Percentiles rank a stretch among this genome's conserved stretches.
Evolutionary conservation across 1,140 invertebrate genomes (phyloP).

Genomic region (Atta cephalotes): DNA sequence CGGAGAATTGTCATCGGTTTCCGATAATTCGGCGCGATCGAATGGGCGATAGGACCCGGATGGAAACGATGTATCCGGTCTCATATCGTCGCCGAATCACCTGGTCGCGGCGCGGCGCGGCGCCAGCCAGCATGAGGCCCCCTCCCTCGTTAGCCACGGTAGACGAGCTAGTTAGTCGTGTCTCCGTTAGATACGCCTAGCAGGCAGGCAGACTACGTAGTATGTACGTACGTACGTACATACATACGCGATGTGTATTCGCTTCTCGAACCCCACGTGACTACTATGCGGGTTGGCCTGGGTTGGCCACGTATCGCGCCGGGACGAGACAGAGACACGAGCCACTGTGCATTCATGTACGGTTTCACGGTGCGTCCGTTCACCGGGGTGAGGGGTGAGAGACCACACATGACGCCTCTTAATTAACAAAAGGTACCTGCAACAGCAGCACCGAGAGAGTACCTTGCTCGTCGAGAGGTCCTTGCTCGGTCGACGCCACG

Average conservation of each 20-base stretch:
- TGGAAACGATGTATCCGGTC: conserved; percentile 60
- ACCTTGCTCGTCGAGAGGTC: conserved; percentile 6
- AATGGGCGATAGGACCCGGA: conserved; percentile 47
- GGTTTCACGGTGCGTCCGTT: conserved; percentile 63
- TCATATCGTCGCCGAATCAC: conserved; percentile 58
- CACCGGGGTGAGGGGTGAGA: conserved; percentile 21
- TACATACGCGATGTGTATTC: neutral
- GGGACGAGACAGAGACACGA: conserved; percentile 56
- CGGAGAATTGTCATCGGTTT: conserved; percentile 69
- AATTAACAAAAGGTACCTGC: conserved; percentile 82
- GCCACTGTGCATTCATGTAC: conserved; percentile 62
- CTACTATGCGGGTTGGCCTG: conserved; percentile 61
- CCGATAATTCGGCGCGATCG: conserved; percentile 72
- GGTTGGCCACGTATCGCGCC: conserved; percentile 70
- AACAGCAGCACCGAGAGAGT: conserved; percentile 63
- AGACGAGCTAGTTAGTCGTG: conserved; percentile 67
- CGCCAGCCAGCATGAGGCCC: conserved; percentile 60
- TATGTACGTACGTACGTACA: neutral
- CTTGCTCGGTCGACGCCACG: conserved; percentile 33
- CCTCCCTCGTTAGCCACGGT: conserved; percentile 65
- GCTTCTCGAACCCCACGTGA: conserved; percentile 60
- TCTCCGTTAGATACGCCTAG: conserved; percentile 64
- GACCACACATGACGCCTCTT: conserved; percentile 83
- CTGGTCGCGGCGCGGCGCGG: conserved; percentile 6
- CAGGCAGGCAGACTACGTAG: neutral